These are phyloP conservation scores for Troides aeacus DNA, from an alignment of 2,888 invertebrate species.

Conservation along the genomic window DNA sequence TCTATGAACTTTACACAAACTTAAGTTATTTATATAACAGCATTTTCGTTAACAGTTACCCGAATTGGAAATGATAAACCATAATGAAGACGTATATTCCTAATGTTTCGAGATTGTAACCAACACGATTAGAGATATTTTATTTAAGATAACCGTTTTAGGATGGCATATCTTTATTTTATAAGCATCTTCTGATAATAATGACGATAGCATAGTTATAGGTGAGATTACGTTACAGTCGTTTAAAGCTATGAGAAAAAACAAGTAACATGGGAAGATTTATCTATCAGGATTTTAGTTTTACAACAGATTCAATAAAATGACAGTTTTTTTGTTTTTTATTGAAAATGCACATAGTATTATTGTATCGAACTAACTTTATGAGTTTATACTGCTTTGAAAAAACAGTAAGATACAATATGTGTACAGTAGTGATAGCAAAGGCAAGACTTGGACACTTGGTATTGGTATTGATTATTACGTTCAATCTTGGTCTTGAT, in stretches of 20 bases:
- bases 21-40: background rate
- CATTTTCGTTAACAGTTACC: background rate
- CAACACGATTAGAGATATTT: conserved; percentile 7
- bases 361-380: too few relatives aligned
- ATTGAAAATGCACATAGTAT: too few relatives aligned
- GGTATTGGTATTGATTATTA: too few relatives aligned
- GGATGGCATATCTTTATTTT: conserved; percentile 9
- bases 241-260: background rate
- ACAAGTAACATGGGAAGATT: too few relatives aligned
- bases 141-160: conserved; percentile 7
- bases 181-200: conserved; percentile 11
- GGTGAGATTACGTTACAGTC: conserved; percentile 14
- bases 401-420: too few relatives aligned
- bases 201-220: conserved; percentile 10
- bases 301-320: too few relatives aligned
- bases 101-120: conserved; percentile 10
- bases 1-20: background rate
- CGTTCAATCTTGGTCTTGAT: too few relatives aligned
- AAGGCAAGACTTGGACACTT: too few relatives aligned
- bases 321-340: too few relatives aligned
- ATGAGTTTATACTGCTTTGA: too few relatives aligned
- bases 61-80: background rate
- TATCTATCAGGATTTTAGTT: too few relatives aligned
- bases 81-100: conserved; percentile 13
- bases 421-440: too few relatives aligned